Conservation (phyloP, 92 coral and sea anemone genomes). For the Umimayanthus kanabou region DNA sequence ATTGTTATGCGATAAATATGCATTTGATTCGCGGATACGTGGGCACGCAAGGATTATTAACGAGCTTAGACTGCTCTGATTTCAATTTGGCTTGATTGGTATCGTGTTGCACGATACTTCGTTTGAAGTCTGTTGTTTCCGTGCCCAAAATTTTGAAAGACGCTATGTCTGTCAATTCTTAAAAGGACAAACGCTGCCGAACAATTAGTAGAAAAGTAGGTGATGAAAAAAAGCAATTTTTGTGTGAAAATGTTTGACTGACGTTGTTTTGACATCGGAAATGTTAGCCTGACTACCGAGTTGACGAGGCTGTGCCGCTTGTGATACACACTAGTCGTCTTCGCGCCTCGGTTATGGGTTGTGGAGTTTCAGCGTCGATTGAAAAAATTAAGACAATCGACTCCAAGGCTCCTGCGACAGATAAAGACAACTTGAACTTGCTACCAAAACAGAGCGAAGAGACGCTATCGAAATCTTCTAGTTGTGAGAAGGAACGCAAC, state of each 20-base stretch:
- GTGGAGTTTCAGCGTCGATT: conserved; percentile 6
- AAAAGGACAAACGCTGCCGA: background rate
- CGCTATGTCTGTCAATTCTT: background rate
- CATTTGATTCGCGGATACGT: background rate
- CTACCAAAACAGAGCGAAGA: background rate
- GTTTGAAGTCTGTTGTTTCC: background rate
- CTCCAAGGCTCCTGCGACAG: background rate
- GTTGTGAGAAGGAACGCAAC: background rate
- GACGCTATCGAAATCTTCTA: background rate
- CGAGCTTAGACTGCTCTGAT: background rate
- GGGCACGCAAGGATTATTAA: conserved; percentile 1
- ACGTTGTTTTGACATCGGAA: background rate
- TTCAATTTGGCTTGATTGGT: background rate
- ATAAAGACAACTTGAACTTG: background rate
- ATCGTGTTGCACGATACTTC: background rate
- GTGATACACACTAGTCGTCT: background rate
- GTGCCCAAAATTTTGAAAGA: background rate
- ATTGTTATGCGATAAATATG: conserved; percentile 2
- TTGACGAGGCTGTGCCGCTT: background rate
- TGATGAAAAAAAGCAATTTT: background rate
- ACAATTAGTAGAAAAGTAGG: background rate
- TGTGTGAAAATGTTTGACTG: background rate
- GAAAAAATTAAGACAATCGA: too few relatives aligned
- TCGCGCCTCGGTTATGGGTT: conserved; percentile 3
- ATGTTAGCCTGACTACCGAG: background rate